A percentile compares a stretch with the other conserved stretches of the same genome.
Conservation (phyloP, 2,797 vertebrate genomes). For the Selene dorsalis region DNA sequence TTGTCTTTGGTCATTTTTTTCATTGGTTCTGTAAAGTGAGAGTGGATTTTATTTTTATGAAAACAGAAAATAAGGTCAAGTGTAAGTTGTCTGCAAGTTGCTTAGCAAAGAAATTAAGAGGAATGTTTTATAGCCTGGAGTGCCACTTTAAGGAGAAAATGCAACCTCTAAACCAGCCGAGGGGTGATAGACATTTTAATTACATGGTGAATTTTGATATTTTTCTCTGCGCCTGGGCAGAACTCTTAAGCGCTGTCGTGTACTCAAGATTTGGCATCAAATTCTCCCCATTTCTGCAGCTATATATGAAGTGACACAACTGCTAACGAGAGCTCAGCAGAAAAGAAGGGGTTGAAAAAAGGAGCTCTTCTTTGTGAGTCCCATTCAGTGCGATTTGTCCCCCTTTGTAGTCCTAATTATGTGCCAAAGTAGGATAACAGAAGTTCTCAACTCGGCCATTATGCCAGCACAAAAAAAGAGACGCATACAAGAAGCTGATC, state of each 20-base stretch:
- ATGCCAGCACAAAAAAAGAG: conserved; percentile 99
- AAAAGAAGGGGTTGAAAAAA: conserved; percentile 87
- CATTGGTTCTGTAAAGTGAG: conserved; percentile 75
- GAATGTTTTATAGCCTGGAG: conserved; percentile 83
- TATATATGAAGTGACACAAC: conserved; percentile 84
- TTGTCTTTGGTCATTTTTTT: conserved; percentile 22
- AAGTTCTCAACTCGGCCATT: conserved; percentile 99
- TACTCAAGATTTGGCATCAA: conserved; percentile 79
- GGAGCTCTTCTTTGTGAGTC: conserved; percentile 96
- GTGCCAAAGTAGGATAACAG: conserved; percentile 99
- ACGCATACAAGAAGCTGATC: conserved; percentile 99
- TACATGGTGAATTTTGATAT: conserved; percentile 87
- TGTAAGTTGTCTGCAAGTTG: conserved; percentile 79
- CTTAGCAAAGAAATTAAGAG: conserved; percentile 82
- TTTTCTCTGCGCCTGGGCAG: conserved; percentile 73
- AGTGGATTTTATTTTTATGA: conserved; percentile 73
- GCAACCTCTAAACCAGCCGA: conserved; percentile 79
- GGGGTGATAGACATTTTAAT: conserved; percentile 89
- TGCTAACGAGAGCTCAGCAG: conserved; percentile 85
- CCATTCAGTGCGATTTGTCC: conserved; percentile 99
- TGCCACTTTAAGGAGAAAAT: conserved; percentile 83
- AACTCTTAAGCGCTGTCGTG: conserved; percentile 78
- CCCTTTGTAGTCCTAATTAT: conserved; percentile 99
- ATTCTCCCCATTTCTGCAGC: conserved; percentile 68
- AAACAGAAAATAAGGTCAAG: conserved; percentile 80